Evolutionary conservation across 2,888 invertebrate genomes (phyloP).

Genomic region (Agriopis aurantiaria): DNA sequence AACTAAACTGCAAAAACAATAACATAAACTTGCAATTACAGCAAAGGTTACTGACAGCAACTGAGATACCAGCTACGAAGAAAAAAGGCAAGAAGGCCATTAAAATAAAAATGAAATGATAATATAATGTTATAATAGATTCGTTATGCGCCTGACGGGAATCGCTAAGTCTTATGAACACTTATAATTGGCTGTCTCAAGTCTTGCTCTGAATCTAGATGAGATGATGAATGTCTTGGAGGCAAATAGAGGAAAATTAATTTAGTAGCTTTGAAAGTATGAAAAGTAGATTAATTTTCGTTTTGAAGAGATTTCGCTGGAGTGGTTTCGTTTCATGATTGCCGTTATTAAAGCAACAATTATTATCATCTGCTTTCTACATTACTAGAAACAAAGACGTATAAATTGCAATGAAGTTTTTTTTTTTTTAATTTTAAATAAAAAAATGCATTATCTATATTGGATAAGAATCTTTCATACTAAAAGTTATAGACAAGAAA

Average conservation of each 20-base stretch:
- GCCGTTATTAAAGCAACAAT: background rate
- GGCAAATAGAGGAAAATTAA: constrained; percentile 16
- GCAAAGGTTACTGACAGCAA: constrained; percentile 29
- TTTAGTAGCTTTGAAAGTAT: background rate
- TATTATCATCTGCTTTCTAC: no score
- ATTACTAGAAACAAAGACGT: no score
- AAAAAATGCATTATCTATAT: no score
- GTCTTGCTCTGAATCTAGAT: constrained; percentile 18
- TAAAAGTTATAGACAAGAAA: no score
- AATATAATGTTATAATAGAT: constrained; percentile 27
- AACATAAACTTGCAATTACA: constrained; percentile 33
- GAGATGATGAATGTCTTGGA: constrained; percentile 16
- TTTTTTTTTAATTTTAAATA: no score
- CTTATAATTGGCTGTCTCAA: constrained; percentile 27
- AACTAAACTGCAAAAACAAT: constrained; percentile 1
- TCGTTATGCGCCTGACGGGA: constrained; percentile 27
- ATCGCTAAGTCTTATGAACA: constrained; percentile 26
- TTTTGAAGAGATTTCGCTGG: background rate
- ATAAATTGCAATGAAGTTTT: no score
- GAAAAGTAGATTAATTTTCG: constrained; percentile 17
- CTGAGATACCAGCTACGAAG: constrained; percentile 20
- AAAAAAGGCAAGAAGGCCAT: constrained; percentile 24
- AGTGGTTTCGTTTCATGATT: background rate
- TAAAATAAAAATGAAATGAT: constrained; percentile 21
- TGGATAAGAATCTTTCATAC: no score